Base-by-base conservation (phyloP, 2,113 vertebrate species). In the Chauna torquata region DNA sequence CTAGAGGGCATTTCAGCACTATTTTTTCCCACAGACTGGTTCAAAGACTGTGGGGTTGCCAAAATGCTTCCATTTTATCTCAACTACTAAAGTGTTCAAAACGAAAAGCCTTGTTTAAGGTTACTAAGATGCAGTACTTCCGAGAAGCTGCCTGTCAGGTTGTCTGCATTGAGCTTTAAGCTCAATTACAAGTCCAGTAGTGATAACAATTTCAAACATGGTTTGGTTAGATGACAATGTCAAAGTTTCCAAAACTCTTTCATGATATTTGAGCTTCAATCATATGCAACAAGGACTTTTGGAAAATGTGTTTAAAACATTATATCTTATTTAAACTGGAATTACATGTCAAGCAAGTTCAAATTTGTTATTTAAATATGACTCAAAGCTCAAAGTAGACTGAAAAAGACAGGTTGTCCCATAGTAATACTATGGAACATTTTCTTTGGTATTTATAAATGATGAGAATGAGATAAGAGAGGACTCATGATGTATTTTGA, bases 101-200 rank as follows among this genome's bases (percentile, higher is more conserved):
- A 89, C 42, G 32, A 74, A 95, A 95, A 90, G 28, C 34, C 90
- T 74, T 94, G 82, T 94, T 96, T 95, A 96, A 93, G 75, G 71
- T 94, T 94, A 90, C 85, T 92, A 86, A 92, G 87, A 86, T 75
- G 90, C 64, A 90, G 20, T 78, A 90, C 90, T 93, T 95, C 68
- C 90, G 94, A 96, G 93, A 83, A 93, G 32, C 93, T 96, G 79
- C 20, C 90, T 94, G 85, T 94, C 95, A 93, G 68, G 64, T 88
- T 90, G 79, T 93, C 90, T 92, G 66, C 50, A 45, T 49, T 65
- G 50, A 88, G 85, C 76, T 93, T 96, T 92, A 44, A 93, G 85
- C 75, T 95, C 85, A 47, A 55, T 83, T 94, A 54, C 50, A 92
- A 92, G 95, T 78, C 38, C 42, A 62, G 55, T 27, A 88, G 23